Percentiles rank a stretch among this genome's conserved stretches.
phyloP scores from a whole-genome alignment of 2,888 invertebrate species.

The Pachydiplax longipennis region DNA sequence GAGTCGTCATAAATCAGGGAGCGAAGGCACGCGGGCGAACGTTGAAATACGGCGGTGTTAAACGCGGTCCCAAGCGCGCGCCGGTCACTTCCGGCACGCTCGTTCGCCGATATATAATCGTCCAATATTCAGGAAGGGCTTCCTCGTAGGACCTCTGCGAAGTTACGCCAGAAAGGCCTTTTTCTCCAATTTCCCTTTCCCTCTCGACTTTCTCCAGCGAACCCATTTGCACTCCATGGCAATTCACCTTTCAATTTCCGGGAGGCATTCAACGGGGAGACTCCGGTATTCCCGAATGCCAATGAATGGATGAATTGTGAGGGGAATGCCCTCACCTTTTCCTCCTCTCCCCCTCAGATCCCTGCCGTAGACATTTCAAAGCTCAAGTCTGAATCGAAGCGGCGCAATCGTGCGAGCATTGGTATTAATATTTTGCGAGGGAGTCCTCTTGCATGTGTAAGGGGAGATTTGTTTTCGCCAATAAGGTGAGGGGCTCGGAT shows the following conservation, averaged over 20 bases:
- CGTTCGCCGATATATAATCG: not conserved
- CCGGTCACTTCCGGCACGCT: not conserved
- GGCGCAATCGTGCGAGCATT: too few species aligned
- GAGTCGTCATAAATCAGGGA: too few species aligned
- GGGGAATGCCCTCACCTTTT: not conserved
- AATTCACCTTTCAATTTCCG: conserved; percentile 38
- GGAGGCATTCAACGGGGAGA: conserved; percentile 7
- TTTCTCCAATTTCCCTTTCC: not conserved
- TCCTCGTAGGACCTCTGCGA: not conserved
- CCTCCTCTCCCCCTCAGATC: not conserved
- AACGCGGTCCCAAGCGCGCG: not conserved
- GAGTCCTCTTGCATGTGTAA: too few species aligned
- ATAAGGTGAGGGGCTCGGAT: too few species aligned
- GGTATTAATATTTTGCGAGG: too few species aligned
- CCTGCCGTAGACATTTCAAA: too few species aligned
- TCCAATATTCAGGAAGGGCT: not conserved
- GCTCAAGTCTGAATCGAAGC: too few species aligned
- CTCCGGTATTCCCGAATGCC: not conserved
- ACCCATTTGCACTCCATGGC: not conserved
- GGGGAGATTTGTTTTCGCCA: too few species aligned
- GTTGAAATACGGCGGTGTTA: too few species aligned
- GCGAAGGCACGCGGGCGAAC: too few species aligned
- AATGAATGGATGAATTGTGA: conserved; percentile 33
- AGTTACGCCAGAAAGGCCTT: not conserved
- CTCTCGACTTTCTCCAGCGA: not conserved